Conservation (phyloP, 1,140 invertebrate species). For the Cyphomyrmex costatus region DNA sequence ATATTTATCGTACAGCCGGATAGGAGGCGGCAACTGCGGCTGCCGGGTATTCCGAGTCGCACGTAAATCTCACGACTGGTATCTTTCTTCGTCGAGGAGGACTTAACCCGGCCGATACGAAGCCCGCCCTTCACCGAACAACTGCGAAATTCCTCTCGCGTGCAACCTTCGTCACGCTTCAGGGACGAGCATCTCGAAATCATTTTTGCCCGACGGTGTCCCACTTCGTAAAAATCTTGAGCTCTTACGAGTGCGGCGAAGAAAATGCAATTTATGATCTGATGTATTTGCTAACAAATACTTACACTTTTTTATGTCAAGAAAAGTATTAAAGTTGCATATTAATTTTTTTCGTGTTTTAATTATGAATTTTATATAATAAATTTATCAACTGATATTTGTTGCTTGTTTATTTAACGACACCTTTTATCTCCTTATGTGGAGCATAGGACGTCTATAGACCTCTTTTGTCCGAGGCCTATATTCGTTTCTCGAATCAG, state of each 20-base stretch:
- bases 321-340: not conserved
- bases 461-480: too few species aligned
- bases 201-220: conserved; percentile 46
- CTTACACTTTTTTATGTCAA: not conserved
- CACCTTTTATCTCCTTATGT: too few species aligned
- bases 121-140: conserved; percentile 49
- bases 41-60: conserved; percentile 44
- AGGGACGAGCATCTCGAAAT: conserved; percentile 51
- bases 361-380: too few species aligned
- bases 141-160: conserved; percentile 48
- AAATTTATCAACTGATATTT: too few species aligned
- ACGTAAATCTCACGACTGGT: conserved; percentile 58
- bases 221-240: conserved; percentile 46
- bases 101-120: conserved; percentile 34
- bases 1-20: conserved; percentile 73
- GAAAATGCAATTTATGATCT: conserved; percentile 27
- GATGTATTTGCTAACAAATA: not conserved
- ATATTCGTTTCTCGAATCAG: too few species aligned
- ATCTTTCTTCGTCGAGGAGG: conserved; percentile 36
- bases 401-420: too few species aligned
- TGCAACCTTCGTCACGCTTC: conserved; percentile 48
- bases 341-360: too few species aligned
- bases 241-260: not conserved
- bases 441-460: too few species aligned
- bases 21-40: not conserved